Evolutionary conservation across 2,797 vertebrate species (phyloP), one percentile per base, ranked within the genome.

Genomic region (Masticophis lateralis): DNA sequence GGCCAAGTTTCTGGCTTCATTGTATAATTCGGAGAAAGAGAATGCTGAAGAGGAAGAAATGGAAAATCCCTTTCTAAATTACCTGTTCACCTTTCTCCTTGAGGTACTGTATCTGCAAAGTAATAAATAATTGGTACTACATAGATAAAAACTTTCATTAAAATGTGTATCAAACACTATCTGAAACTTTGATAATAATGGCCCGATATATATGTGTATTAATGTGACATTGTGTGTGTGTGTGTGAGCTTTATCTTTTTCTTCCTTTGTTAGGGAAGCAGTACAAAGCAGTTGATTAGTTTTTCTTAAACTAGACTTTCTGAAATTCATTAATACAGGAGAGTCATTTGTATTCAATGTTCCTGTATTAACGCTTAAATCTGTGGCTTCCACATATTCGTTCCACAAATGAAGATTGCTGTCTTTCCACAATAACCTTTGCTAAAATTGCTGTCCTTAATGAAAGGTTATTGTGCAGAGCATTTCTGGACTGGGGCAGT

Each of bases 51-150:
- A 97, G 4, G 95, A 96, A 1, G 94, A 98, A 2, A 94, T 96
- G n/a, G 97, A 99, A 90, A 98, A 98, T 95, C 98, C 97, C 2
- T 98, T 99, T 97, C 96, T 99, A 95, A 98, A 98, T 96, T 98
- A 98, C 89, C 96, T 99, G 94, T 98, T 99, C 96, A 98, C 98
- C 95, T 99, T 99, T 96, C 97, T 99, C 8, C 97, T 99, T 95
- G 96, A 99, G 99, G 99, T 99, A 98, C 60, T 28, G 69, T 95
- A 92, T 88, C 43, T 9, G 12, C 16, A 63, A 83, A 56, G 25
- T 56, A 56, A 43, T 63, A 10, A 74, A 57, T 51, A 88, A 55
- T 25, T 79, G 16, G 0, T 28, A 11, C 5, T 88, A 59, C 13
- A 53, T 74, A 56, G 25, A 90, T 43, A 59, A 83, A 47, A 86